These are phyloP conservation scores for Montipora sp. DNA, from an alignment of 64 coral and sea anemone species.

Conservation along the genomic window DNA sequence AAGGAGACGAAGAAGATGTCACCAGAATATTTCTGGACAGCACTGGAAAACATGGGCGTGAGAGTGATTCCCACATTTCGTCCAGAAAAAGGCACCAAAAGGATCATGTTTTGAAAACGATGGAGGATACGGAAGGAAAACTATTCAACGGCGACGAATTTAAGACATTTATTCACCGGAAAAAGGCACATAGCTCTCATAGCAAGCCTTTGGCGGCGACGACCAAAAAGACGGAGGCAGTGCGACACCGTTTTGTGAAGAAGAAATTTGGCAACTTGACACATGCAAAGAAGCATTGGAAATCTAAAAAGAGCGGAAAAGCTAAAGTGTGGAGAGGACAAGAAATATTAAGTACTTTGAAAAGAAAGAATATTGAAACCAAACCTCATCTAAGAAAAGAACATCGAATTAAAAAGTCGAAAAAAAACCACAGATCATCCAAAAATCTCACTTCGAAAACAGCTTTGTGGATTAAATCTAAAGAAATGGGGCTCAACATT, in stretches of 20 bases:
- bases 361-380: not conserved
- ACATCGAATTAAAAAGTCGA: not conserved
- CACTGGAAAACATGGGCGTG: conserved; percentile 35
- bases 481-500: not conserved
- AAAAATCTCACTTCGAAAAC: not conserved
- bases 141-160: conserved; percentile 70
- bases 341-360: not conserved
- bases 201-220: not conserved
- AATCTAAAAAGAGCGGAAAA: not conserved
- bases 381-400: not conserved
- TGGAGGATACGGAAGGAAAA: conserved; percentile 72
- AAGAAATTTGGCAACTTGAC: not conserved
- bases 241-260: not conserved
- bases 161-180: conserved; percentile 20
- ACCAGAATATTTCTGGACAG: conserved; percentile 78
- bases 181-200: not conserved
- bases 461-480: not conserved
- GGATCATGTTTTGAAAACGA: conserved; percentile 71
- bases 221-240: not conserved
- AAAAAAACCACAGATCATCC: not conserved
- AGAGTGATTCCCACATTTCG: not conserved
- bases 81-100: conserved; percentile 4
- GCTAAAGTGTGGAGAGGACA: not conserved
- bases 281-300: not conserved
- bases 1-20: conserved; percentile 85